Evolutionary conservation across 2,888 invertebrate species (phyloP).

Genomic region (Lysandra bellargus): DNA sequence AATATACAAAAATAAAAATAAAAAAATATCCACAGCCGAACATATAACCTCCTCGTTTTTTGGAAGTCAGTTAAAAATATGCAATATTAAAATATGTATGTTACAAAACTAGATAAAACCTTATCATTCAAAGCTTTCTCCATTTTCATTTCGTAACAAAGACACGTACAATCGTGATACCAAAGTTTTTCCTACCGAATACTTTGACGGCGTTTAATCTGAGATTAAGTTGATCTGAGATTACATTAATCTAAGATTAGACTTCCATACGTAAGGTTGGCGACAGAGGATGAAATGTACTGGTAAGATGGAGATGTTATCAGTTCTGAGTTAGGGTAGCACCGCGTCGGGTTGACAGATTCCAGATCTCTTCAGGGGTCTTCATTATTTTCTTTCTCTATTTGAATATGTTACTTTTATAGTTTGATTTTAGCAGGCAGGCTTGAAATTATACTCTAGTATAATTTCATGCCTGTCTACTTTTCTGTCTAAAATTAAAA

Average conservation of each 20-base stretch:
- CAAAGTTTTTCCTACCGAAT: slow-evolving; percentile 1
- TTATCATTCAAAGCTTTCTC: neutral
- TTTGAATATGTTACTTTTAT: neutral
- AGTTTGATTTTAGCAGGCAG: neutral
- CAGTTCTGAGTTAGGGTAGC: neutral
- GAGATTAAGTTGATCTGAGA: slow-evolving; percentile 7
- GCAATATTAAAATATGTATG: too few relatives aligned
- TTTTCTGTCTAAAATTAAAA: too few relatives aligned
- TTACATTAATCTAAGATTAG: neutral
- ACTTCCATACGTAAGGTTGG: neutral
- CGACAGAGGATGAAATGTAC: neutral
- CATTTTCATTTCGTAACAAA: neutral
- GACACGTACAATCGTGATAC: neutral
- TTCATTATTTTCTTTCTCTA: neutral
- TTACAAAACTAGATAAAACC: neutral
- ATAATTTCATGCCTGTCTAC: neutral
- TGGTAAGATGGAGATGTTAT: neutral
- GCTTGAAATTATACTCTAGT: too few relatives aligned
- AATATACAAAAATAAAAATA: too few relatives aligned
- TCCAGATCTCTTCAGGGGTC: neutral
- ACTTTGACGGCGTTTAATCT: neutral
- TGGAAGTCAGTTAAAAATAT: too few relatives aligned
- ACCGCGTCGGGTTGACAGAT: neutral
- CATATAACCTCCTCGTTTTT: too few relatives aligned
- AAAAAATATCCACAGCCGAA: too few relatives aligned